These are phyloP conservation scores for Agrochola lychnidis DNA, from an alignment of 2,888 invertebrate genomes.

Conservation along the genomic window DNA sequence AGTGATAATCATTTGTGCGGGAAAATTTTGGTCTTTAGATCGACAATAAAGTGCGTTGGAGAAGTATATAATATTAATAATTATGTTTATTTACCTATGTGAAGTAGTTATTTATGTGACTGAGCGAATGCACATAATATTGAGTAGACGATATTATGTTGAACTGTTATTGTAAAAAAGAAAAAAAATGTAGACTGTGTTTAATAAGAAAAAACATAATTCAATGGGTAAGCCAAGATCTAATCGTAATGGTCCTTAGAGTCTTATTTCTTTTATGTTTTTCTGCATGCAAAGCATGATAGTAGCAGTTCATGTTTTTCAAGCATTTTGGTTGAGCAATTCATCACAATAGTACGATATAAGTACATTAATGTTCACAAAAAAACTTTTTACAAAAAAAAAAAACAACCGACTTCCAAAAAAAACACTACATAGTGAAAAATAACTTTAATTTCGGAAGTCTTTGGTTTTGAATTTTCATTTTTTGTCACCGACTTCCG, in stretches of 20 bases:
- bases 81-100: constrained; percentile 39
- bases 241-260: not conserved
- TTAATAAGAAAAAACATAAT: not conserved
- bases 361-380: not conserved
- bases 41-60: constrained; percentile 26
- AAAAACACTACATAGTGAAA: no score
- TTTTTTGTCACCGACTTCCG: no score
- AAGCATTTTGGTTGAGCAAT: not conserved
- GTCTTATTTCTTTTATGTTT: not conserved
- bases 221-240: constrained; percentile 17
- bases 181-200: not conserved
- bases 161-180: constrained; percentile 10
- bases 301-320: not conserved
- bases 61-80: not conserved
- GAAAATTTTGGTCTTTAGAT: constrained; percentile 30
- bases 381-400: no score
- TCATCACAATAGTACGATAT: not conserved
- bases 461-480: no score
- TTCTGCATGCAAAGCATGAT: not conserved
- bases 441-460: no score
- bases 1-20: constrained; percentile 40
- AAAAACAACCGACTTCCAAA: no score
- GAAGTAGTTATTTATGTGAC: constrained; percentile 36
- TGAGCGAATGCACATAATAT: constrained; percentile 30
- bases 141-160: constrained; percentile 36